phyloP scores from a whole-genome alignment of 2,113 vertebrate genomes.

The Clarias magur region DNA sequence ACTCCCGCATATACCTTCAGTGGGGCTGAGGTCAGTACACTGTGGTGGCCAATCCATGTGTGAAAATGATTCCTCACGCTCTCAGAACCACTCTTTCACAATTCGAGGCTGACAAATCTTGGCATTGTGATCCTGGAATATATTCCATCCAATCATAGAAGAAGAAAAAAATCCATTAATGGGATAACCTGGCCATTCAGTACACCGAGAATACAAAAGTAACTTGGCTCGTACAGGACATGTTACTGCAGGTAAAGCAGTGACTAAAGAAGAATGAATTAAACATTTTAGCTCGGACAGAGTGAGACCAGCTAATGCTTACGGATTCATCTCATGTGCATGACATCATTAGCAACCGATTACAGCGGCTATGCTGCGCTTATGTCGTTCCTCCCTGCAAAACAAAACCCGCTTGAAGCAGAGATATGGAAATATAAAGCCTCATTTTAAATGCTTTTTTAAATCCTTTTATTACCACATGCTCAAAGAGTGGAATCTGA shows the following conservation, averaged over 20 bases:
- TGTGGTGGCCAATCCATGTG: no score
- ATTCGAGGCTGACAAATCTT: no score
- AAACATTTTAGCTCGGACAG: background rate
- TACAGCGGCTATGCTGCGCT: background rate
- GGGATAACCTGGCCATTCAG: no score
- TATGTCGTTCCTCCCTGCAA: background rate
- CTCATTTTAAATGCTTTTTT: background rate
- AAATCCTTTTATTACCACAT: background rate
- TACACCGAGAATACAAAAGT: background rate
- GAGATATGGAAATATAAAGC: background rate
- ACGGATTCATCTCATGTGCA: slow-evolving; percentile 20
- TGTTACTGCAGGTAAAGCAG: background rate
- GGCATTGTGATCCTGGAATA: no score
- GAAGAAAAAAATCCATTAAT: no score
- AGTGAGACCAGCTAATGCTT: slow-evolving; percentile 2
- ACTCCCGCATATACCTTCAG: no score
- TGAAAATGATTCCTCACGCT: no score
- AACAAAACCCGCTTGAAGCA: background rate
- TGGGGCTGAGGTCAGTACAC: no score
- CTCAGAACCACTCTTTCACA: no score
- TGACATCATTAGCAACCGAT: slow-evolving; percentile 16
- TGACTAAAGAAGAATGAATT: background rate
- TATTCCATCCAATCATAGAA: no score
- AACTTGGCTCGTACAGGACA: background rate
- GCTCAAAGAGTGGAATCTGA: background rate